Evolutionary conservation across 2,888 invertebrate genomes (phyloP).

Genomic region (Strigamia crassipes): DNA sequence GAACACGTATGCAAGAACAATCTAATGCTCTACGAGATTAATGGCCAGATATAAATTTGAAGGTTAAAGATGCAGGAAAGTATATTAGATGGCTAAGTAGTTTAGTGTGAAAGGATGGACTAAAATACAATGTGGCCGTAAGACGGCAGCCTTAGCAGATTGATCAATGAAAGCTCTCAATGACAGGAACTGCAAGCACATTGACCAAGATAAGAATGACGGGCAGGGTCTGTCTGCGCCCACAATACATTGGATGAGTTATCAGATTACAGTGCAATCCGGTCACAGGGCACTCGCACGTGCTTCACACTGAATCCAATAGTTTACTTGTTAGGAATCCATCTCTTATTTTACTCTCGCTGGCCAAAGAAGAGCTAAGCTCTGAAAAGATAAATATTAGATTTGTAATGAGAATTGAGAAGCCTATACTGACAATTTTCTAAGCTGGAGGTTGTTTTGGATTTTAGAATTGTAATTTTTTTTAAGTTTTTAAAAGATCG

Average conservation of each 20-base stretch:
- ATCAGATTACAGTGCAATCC: constrained; percentile 20
- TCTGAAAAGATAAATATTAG: constrained; percentile 1
- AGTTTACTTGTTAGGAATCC: constrained; percentile 5
- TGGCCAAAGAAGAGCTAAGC: neutral
- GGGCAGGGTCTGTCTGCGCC: constrained; percentile 27
- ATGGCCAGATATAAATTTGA: neutral
- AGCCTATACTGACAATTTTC: neutral
- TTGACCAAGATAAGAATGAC: constrained; percentile 40
- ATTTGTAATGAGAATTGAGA: neutral
- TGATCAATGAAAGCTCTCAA: constrained; percentile 24
- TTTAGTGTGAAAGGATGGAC: neutral
- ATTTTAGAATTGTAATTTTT: neutral
- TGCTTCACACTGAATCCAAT: constrained; percentile 38
- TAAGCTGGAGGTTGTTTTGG: neutral
- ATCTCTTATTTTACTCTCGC: neutral
- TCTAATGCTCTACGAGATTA: neutral
- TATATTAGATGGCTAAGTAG: neutral
- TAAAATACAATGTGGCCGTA: neutral
- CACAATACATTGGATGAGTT: constrained; percentile 32
- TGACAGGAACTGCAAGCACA: constrained; percentile 27
- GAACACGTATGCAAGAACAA: neutral
- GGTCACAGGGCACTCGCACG: neutral
- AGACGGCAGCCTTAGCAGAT: neutral
- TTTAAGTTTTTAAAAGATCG: neutral
- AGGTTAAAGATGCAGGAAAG: neutral